Conservation (phyloP, 1,140 invertebrate species). For the Schlechtendalia chinensis region DNA sequence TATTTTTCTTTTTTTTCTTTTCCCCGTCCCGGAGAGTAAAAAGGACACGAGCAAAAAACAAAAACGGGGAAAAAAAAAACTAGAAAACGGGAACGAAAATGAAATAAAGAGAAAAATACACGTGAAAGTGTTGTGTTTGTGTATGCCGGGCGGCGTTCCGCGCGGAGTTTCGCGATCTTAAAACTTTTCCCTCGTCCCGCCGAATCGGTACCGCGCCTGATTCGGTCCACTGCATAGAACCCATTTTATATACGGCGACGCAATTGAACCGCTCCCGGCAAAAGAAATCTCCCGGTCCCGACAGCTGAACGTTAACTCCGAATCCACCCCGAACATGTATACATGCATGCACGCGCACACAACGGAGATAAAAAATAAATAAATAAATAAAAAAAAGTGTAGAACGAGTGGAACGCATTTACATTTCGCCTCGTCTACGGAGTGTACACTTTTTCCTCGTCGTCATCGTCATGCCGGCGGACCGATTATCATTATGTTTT, state of each 20-base stretch:
- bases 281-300: conserved; percentile 37
- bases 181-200: conserved; percentile 29
- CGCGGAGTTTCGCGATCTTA: conserved; percentile 32
- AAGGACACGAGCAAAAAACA: neutral
- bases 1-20: neutral
- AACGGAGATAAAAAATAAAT: too few species aligned
- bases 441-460: neutral
- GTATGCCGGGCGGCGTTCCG: conserved; percentile 26
- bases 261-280: conserved; percentile 36
- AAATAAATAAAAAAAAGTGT: neutral
- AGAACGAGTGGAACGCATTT: neutral
- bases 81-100: conserved; percentile 4
- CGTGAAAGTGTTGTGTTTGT: conserved; percentile 36
- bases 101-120: conserved; percentile 22
- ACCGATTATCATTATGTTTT: neutral
- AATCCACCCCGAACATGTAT: neutral
- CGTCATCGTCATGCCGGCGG: neutral
- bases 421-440: neutral
- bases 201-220: conserved; percentile 26
- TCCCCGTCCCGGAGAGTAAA: neutral
- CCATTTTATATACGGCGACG: conserved; percentile 45
- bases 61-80: neutral
- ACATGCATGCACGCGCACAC: too few species aligned
- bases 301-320: conserved; percentile 17
- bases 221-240: conserved; percentile 46